Evolutionary conservation across 1,140 invertebrate species (phyloP).

Genomic region (Drosophila repletoides): DNA sequence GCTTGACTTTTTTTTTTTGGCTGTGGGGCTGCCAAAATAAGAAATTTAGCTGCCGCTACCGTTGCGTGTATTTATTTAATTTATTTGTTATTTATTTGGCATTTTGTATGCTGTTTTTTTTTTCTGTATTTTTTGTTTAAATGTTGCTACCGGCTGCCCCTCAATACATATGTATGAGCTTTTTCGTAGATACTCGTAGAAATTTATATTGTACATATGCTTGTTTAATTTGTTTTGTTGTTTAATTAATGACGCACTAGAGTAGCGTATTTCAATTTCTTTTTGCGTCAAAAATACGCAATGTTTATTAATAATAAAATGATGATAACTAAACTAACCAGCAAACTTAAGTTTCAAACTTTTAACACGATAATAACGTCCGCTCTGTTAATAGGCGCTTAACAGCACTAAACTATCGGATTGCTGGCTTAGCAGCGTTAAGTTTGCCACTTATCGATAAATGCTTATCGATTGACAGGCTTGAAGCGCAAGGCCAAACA

Average conservation of each 20-base stretch:
- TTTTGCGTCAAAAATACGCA: conserved; percentile 58
- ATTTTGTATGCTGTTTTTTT: conserved; percentile 41
- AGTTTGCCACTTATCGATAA: not conserved
- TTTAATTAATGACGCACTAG: conserved; percentile 76
- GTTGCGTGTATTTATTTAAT: conserved; percentile 66
- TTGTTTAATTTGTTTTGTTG: conserved; percentile 42
- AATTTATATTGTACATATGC: conserved; percentile 32
- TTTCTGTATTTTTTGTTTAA: conserved; percentile 31
- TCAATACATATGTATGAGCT: conserved; percentile 7
- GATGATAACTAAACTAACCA: not conserved
- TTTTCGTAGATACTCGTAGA: no score
- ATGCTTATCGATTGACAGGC: conserved; percentile 6
- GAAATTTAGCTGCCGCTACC: conserved; percentile 25
- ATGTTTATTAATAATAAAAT: conserved; percentile 30
- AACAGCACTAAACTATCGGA: not conserved
- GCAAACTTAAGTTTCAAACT: conserved; percentile 1
- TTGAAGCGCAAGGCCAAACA: not conserved
- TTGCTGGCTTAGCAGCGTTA: not conserved
- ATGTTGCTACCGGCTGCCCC: conserved; percentile 36
- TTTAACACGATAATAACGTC: not conserved
- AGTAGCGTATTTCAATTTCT: conserved; percentile 38
- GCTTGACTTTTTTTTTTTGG: conserved; percentile 56
- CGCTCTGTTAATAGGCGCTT: not conserved
- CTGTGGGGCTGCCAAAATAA: conserved; percentile 63
- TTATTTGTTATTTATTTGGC: conserved; percentile 77